A percentile compares a stretch with the other conserved stretches of the same genome.
phyloP scores from a whole-genome alignment of 92 coral and sea anemone species.

The Phenganax subtilis region DNA sequence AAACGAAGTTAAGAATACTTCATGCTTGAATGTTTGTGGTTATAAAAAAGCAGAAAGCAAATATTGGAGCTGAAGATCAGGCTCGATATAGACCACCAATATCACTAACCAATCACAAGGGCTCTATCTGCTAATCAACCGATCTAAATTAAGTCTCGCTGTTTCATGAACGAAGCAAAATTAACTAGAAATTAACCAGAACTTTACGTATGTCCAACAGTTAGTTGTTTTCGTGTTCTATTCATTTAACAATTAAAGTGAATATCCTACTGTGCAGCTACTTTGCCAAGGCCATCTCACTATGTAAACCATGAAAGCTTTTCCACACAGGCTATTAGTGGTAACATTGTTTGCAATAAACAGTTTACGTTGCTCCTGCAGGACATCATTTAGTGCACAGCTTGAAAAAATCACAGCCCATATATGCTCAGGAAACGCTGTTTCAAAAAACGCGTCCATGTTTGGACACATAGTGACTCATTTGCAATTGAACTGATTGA shows the following conservation, averaged over 20 bases:
- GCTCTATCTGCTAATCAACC: too few relatives aligned
- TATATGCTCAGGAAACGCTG: constrained; percentile 2
- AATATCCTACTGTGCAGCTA: constrained; percentile 18
- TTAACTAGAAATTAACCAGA: background rate
- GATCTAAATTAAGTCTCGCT: too few relatives aligned
- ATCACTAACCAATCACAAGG: too few relatives aligned
- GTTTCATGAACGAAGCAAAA: too few relatives aligned
- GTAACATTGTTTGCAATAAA: constrained; percentile 32
- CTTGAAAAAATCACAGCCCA: background rate
- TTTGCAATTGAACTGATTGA: background rate
- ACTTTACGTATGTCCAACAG: background rate
- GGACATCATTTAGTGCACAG: constrained; percentile 37
- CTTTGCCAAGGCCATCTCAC: constrained; percentile 9
- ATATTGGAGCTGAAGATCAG: too few relatives aligned
- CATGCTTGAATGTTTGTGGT: too few relatives aligned
- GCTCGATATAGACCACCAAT: too few relatives aligned
- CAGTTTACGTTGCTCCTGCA: constrained; percentile 31
- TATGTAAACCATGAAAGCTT: constrained; percentile 12
- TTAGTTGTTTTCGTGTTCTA: constrained; percentile 3
- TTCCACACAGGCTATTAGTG: constrained; percentile 28
- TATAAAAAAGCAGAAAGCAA: too few relatives aligned
- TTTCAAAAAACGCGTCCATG: background rate
- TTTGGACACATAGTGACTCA: background rate
- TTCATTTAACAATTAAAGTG: constrained; percentile 5
- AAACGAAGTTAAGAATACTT: too few relatives aligned